These are phyloP conservation scores for Lasioglossum lativentre DNA, from an alignment of 2,888 invertebrate genomes.

Conservation along the genomic window DNA sequence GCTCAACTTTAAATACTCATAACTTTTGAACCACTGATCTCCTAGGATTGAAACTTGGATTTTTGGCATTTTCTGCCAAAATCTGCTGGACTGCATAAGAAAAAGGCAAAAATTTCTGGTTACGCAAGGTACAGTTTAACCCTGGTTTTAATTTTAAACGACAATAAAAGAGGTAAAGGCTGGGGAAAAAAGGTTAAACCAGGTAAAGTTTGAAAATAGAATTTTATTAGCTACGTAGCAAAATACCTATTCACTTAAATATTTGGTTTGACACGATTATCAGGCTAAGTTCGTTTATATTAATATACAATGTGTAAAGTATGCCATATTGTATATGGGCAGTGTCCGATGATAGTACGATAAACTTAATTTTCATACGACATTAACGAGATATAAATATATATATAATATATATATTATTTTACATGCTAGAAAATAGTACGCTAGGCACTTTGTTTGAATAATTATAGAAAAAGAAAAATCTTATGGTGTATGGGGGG, in stretches of 20 bases:
- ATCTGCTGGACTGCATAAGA: too few species aligned
- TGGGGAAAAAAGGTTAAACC: not conserved
- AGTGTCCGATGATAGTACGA: slow-evolving; percentile 79
- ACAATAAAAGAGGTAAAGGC: not conserved
- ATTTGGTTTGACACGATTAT: slow-evolving; percentile 83
- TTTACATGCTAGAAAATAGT: slow-evolving; percentile 80
- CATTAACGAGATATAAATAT: slow-evolving; percentile 77
- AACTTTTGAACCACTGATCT: too few species aligned
- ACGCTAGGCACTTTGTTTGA: slow-evolving; percentile 75
- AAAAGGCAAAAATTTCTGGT: too few species aligned
- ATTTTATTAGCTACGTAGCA: slow-evolving; percentile 84
- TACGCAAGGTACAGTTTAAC: too few species aligned
- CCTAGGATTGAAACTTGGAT: too few species aligned
- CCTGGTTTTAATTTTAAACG: not conserved
- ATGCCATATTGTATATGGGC: slow-evolving; percentile 82
- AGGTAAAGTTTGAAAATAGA: slow-evolving; percentile 75
- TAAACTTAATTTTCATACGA: slow-evolving; percentile 79
- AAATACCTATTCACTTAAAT: slow-evolving; percentile 83
- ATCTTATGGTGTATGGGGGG: slow-evolving; percentile 57
- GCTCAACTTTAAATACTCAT: too few species aligned
- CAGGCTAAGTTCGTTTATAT: slow-evolving; percentile 80
- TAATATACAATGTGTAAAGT: slow-evolving; percentile 83
- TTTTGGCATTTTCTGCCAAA: too few species aligned
- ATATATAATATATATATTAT: slow-evolving; percentile 75
- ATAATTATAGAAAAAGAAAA: slow-evolving; percentile 71